Base-by-base conservation (phyloP, 2,888 invertebrate species). In the Euphydryas editha region DNA sequence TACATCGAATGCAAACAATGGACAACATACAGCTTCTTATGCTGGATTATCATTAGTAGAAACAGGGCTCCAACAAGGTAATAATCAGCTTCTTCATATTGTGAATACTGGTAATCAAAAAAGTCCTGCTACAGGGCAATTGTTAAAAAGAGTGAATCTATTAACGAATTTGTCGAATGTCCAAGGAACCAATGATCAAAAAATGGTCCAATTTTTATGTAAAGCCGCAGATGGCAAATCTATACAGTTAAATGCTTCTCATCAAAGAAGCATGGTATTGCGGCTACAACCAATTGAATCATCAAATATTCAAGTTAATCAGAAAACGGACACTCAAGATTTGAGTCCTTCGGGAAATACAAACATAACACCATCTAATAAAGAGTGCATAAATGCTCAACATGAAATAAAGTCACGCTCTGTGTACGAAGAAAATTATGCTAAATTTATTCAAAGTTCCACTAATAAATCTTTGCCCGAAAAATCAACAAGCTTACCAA, bases 161-260 rank as follows among this genome's bases (percentile, higher is more conserved):
- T 74, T 93, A 24, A 93, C 93, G 0, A 93, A 93, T 77, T 77
- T 93, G 1, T 78, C 90, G 1, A 93, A 92, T 73, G 86, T 86
- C 8, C 93, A 93, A 82, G 92, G 92, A 21, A 80, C 86, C 5
- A 92, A 86, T 72, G 93, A 93, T 69, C 93, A 93, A 73, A 93
- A 93, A 79, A 92, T 93, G 90, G 92, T 95, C 30, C 94, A 95
- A 75, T 94, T 95, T 77, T 94, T 95, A 54, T 95, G 95, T 77
- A 95, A 95, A 83, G 94, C 95, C 46, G 87, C 93, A 18, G 94
- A 94, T 74, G 94, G 94, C 11, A 94, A 94, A 83, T 81, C 94
- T 61, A 93, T 94, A 70, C 94, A 94, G 67, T 79, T 94, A 17
- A 93, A 94, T 70, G 86, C 93, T 18, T 90, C 93, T 24, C 90